Percentiles rank a stretch among this genome's conserved stretches.
Evolutionary conservation across 2,113 vertebrate genomes (phyloP).

Genomic region (Lanius collurio): DNA sequence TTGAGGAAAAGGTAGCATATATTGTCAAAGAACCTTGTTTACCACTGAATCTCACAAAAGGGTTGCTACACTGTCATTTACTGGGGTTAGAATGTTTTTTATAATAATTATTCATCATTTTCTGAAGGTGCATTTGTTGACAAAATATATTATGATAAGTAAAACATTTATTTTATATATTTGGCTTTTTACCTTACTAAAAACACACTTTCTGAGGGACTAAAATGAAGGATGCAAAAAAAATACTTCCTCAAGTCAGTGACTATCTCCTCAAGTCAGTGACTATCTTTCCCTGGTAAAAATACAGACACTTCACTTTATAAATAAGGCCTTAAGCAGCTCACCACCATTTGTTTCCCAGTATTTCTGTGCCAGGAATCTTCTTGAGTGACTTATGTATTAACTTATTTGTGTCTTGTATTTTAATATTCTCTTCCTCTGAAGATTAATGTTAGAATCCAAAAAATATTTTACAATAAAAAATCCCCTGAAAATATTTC

Average conservation of each 20-base stretch:
- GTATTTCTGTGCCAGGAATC: background rate
- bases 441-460: constrained; percentile 2
- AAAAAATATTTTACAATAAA: background rate
- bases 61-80: background rate
- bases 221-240: background rate
- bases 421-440: background rate
- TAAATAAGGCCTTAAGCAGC: background rate
- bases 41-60: background rate
- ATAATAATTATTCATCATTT: background rate
- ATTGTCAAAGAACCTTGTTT: background rate
- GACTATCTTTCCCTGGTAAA: background rate
- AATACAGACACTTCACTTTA: background rate
- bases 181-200: background rate
- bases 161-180: background rate
- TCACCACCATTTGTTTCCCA: background rate
- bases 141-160: background rate
- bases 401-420: background rate
- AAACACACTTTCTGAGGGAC: background rate
- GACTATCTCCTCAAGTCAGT: background rate
- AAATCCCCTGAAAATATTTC: background rate
- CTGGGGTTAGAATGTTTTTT: background rate
- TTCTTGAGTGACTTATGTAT: background rate
- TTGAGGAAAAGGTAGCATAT: background rate
- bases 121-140: background rate
- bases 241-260: background rate